Evolutionary conservation across 1,140 invertebrate genomes (phyloP), one percentile per base, ranked within the genome.

Genomic region (Hyphantria cunea): DNA sequence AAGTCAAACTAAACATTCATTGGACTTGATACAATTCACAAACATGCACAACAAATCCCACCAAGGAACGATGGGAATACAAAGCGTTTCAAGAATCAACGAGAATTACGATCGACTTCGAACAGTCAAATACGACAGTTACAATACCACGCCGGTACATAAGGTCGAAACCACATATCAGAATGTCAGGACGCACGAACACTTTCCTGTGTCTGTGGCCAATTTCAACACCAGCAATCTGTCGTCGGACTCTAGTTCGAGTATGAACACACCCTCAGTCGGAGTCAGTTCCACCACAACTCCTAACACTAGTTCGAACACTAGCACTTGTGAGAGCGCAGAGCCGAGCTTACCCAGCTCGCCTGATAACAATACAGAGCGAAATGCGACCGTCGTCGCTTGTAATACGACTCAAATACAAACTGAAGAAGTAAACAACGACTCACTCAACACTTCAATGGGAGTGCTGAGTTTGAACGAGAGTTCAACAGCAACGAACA

Each of bases 191-290:
- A 56, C 71, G 0, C 74, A 78, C 54, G 86, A 82, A 61, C 80
- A 79, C 15, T 78, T 80, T 15, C 80, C 80, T 0, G 75, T 76
- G 0, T 67, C 76, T 0, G 69, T 74, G 0, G 71, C 76, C 0
- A 80, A 74, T 62, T 86, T 84, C 42, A 81, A 82, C 53, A 53
- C 75, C 3, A 89, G 83, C 52, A 84, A 77, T 49, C 56, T 75
- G 37, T 86, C 84, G 17, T 90, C 89, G 0, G 89, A 91, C 53
- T 91, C 90, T 0, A 91, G 89, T 59, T 91, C 89, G 0, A 89
- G 87, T 64, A 82, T 84, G 62, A 89, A 88, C 47, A 91, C 89
- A 6, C 79, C 86, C 0, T 88, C 87, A 0, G 75, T 81, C 14
- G 85, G 80, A 6, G 81, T 80, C 42, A 90, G 86, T 65, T 88